Evolutionary conservation across 2,797 vertebrate species (phyloP).

Genomic region (Anabacerthia variegaticeps): DNA sequence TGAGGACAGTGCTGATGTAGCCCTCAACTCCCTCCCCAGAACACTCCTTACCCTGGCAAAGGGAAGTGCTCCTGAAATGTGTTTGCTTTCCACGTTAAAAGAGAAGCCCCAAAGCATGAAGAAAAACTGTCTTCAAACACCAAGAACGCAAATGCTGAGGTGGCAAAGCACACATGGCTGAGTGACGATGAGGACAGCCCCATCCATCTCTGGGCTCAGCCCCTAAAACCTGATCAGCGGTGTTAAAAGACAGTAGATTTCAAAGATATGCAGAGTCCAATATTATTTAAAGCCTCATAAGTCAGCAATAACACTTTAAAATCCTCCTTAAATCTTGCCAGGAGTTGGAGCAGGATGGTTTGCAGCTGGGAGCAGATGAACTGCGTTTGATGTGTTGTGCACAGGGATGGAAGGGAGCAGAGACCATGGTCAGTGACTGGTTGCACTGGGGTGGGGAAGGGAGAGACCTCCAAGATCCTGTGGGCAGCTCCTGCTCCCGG

Average conservation of each 20-base stretch:
- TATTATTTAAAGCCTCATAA: conserved; percentile 62
- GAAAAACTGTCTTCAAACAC: background rate
- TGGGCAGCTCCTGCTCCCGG: background rate
- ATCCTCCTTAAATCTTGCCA: conserved; percentile 23
- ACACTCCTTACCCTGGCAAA: fast-evolving
- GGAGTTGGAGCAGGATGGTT: background rate
- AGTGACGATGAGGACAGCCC: background rate
- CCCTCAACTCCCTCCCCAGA: background rate
- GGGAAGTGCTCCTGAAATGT: fast-evolving
- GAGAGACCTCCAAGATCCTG: background rate
- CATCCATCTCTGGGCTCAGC: conserved; percentile 30
- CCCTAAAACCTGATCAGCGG: conserved; percentile 19
- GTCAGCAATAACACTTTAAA: conserved; percentile 25
- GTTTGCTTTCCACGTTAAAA: background rate
- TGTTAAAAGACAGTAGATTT: conserved; percentile 42
- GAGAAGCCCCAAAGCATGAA: background rate
- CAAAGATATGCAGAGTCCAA: conserved; percentile 35
- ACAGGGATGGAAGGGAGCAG: background rate
- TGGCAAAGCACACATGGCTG: background rate
- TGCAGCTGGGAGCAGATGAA: background rate
- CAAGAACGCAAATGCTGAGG: background rate
- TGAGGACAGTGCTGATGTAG: fast-evolving
- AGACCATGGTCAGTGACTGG: fast-evolving
- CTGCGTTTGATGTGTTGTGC: background rate
- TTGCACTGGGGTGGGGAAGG: fast-evolving